Percentiles rank a stretch among this genome's conserved stretches.
Conservation (phyloP, 2,888 invertebrate genomes). For the Andrena camellia region DNA sequence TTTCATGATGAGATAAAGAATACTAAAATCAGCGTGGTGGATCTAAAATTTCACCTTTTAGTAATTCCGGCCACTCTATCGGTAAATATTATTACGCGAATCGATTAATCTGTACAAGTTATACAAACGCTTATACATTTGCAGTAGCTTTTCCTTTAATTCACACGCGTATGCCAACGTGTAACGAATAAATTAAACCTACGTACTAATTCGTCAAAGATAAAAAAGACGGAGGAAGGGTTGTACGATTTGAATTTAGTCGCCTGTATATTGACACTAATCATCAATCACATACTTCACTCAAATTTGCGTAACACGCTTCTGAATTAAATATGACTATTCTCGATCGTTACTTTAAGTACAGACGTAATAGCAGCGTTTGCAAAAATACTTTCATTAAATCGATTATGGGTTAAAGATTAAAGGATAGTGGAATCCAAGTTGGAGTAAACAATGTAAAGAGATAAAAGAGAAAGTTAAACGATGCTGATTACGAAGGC, state of each 20-base stretch:
- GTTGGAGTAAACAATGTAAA: conserved; percentile 10
- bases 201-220: conserved; percentile 6
- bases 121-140: not conserved
- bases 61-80: conserved; percentile 12
- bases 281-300: not conserved
- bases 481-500: conserved; percentile 45
- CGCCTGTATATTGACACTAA: conserved; percentile 7
- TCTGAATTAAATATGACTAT: conserved; percentile 50
- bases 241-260: not conserved
- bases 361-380: conserved; percentile 33
- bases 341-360: conserved; percentile 39
- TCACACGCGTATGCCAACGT: too few species aligned
- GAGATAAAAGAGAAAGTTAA: conserved; percentile 12
- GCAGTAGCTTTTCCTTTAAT: not conserved
- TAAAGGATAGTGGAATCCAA: conserved; percentile 17
- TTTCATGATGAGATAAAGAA: not conserved
- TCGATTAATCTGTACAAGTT: conserved; percentile 25
- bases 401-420: conserved; percentile 3
- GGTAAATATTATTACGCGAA: not conserved
- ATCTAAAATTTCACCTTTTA: conserved; percentile 1
- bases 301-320: conserved; percentile 7
- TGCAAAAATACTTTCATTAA: conserved; percentile 12
- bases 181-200: conserved; percentile 48
- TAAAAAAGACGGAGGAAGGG: not conserved
- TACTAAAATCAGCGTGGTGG: not conserved